Base-by-base conservation (phyloP, 23 tunicate genomes). In the Styela plicata region DNA sequence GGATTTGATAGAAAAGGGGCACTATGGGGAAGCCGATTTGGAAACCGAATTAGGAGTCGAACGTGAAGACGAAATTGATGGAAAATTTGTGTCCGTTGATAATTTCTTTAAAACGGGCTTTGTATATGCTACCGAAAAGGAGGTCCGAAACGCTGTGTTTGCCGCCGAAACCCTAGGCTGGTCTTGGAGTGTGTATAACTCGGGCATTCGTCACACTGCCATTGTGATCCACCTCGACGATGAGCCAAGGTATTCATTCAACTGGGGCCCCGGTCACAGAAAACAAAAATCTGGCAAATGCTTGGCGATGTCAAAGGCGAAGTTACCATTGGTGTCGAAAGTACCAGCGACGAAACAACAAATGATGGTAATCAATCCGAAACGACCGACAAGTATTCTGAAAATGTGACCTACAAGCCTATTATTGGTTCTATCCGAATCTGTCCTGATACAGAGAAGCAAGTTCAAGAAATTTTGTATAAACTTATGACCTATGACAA, bases 141-240 rank as follows among this genome's bases (percentile, higher is more conserved):
- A 71, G 17, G 35, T 71, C 36, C 32, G 35, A 32, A 34, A 33
- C 5, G 5, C 35, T 32, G 77, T 71, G 2, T 32, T 71, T 33
- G 34, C 35, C 26, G 26, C 77, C 3, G 37, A 71, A 71, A 71
- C 32, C 20, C 13, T 71, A 5, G 77, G 24, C 16, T 71, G 34
- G 24, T 71, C 77, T 21, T 71, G 77, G 77, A 71, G 77, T 30
- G 34, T 71, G 36, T 33, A 28, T n/a, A 71, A 31, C 7, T 28
- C 37, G 3, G 77, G 77, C 3, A 16, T 71, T 3, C 29, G 29
- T 34, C 77, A 71, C 35, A 71, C 77, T 16, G 77, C 77, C 5
- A 34, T 71, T 3, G 35, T 71, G 3, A 71, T 71, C 16, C 34
- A 71, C 29, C 36, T 71, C 5, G 77, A 71, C 36, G 77, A 36